Conservation (phyloP, 2,888 invertebrate species). For the Chironomus riparius region DNA sequence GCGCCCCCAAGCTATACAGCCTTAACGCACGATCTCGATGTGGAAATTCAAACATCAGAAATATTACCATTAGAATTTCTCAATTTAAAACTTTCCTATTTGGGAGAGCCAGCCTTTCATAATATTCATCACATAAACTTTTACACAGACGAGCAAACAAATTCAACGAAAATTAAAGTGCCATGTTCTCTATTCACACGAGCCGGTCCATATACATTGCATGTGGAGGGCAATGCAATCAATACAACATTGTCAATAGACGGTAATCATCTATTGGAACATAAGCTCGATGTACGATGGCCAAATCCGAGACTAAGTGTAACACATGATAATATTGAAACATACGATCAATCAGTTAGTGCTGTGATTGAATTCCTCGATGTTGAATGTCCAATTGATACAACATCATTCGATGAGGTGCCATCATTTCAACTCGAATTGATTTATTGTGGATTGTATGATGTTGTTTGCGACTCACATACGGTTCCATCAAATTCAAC, state of each 20-base stretch:
- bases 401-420: constrained; percentile 46
- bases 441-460: constrained; percentile 69
- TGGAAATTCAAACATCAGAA: constrained; percentile 21
- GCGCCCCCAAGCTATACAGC: constrained; percentile 20
- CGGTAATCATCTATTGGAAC: constrained; percentile 37
- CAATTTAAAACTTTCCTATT: constrained; percentile 9
- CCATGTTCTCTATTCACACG: constrained; percentile 66
- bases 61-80: constrained; percentile 7
- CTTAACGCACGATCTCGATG: constrained; percentile 14
- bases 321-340: constrained; percentile 66
- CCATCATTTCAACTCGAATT: constrained; percentile 70
- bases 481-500: constrained; percentile 42
- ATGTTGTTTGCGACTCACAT: constrained; percentile 57
- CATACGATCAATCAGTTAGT: constrained; percentile 64
- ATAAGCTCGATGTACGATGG: constrained; percentile 70
- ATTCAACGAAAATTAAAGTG: constrained; percentile 46
- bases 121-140: constrained; percentile 33
- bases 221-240: constrained; percentile 36
- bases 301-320: constrained; percentile 63
- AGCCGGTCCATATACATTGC: constrained; percentile 56
- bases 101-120: not conserved
- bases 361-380: constrained; percentile 68
- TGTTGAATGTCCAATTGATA: constrained; percentile 57
- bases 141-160: constrained; percentile 30
- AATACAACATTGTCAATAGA: constrained; percentile 23